Conservation (phyloP, 2,113 vertebrate genomes). For the Gopherus evgoodei region DNA sequence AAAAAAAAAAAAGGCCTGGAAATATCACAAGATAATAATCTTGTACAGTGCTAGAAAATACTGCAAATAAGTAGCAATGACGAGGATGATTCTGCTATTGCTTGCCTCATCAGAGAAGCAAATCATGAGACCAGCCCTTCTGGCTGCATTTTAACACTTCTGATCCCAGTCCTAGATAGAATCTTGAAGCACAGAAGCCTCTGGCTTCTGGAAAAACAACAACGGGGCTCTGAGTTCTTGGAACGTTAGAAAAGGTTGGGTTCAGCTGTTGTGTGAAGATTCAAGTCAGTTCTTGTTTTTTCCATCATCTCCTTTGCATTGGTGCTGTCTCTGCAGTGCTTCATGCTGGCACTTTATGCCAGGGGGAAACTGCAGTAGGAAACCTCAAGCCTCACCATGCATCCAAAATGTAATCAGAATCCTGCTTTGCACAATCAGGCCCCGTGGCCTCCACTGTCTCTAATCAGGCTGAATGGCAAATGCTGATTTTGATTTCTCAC, state of each 20-base stretch:
- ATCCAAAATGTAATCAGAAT: background rate
- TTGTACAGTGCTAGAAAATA: background rate
- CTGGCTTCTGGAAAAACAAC: background rate
- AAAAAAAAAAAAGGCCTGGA: background rate
- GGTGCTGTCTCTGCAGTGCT: background rate
- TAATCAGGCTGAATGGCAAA: background rate
- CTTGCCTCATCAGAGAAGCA: background rate
- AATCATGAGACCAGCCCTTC: background rate
- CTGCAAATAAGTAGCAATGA: background rate
- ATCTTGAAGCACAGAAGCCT: background rate
- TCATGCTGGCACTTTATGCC: background rate
- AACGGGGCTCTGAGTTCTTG: background rate
- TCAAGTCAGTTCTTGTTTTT: background rate
- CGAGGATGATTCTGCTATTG: background rate
- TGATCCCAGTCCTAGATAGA: background rate
- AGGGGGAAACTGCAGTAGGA: background rate
- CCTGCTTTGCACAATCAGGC: background rate
- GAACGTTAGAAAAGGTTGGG: background rate
- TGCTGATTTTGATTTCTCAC: background rate
- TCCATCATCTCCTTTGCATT: background rate
- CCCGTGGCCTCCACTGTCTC: background rate
- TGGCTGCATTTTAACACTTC: background rate
- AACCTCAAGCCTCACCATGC: background rate
- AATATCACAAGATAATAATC: background rate
- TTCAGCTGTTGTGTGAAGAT: background rate